Evolutionary conservation across 2,888 invertebrate species (phyloP), one percentile per base, ranked within the genome.

Genomic region (Serripes groenlandicus): DNA sequence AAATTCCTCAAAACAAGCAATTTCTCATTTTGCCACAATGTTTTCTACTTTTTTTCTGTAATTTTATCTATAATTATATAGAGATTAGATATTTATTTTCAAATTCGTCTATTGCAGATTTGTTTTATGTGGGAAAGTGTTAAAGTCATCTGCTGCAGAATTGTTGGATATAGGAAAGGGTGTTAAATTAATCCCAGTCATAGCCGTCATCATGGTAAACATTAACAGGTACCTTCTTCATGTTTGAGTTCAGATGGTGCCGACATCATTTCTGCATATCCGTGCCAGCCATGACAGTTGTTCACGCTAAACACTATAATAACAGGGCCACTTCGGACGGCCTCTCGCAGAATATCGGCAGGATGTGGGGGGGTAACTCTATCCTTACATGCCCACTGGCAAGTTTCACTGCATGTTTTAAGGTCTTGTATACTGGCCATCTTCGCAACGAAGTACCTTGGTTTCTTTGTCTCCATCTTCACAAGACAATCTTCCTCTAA

Each of bases 281-380:
- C 93, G 89, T 93, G 93, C 91, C 91, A 93, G n/a, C 93, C 93
- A 88, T 91, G 92, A 64, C 90, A 91, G 77, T 92, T 92, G 73
- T 90, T 92, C 3, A 92, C 93, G 87, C 93, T 93, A 82, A 90
- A 93, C 26, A 93, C 83, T 2, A 93, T 82, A 32, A 91, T 66
- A 23, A 93, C 92, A 58, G 32, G 76, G 0, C 91, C 88, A 32
- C 78, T 54, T 9, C 66, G 23, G 21, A 88, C 81, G 1, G 92
- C 92, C 37, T 83, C 37, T n/a, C 78, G 56, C 11, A 92, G 82
- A 21, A 91, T 66, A 23, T 89, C 85, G 9, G 71, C 74, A 4
- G 93, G 92, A 15, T 92, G 92, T 23, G 88, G 88, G 9, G 89
- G 83, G 11, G 21, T 70, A 1, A 71, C 34, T 71, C 91, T 83